A percentile compares a stretch with the other conserved stretches of the same genome.
Conservation (phyloP, 2,113 vertebrate genomes). For the Ammodytes dubius region DNA sequence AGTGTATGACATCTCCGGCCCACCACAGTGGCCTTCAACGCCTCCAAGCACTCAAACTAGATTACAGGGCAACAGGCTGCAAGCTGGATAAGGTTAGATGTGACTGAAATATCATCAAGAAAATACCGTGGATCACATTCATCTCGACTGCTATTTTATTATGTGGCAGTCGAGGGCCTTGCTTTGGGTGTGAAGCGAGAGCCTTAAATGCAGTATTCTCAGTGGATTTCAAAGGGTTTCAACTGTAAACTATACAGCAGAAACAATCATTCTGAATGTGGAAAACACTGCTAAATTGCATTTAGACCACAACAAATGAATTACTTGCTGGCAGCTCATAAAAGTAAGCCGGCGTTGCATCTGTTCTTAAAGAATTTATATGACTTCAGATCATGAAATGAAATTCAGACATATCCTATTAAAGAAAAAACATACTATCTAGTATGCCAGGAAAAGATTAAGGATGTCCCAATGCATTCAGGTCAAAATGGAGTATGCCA, state of each 20-base stretch:
- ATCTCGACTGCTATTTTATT: slow-evolving; percentile 1
- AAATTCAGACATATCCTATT: too few species aligned
- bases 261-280: background rate
- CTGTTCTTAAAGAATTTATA: background rate
- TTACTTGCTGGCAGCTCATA: background rate
- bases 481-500: too few species aligned
- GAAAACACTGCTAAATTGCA: background rate
- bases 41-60: slow-evolving; percentile 33
- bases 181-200: background rate
- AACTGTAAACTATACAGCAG: background rate
- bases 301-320: background rate
- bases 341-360: background rate
- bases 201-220: background rate
- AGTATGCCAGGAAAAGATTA: too few species aligned
- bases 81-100: slow-evolving; percentile 12
- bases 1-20: background rate
- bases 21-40: background rate
- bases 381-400: too few species aligned
- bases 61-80: slow-evolving; percentile 39
- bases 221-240: slow-evolving; percentile 1
- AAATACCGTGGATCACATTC: background rate
- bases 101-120: slow-evolving; percentile 7
- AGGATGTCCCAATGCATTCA: too few species aligned
- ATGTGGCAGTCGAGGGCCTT: background rate
- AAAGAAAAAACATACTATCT: too few species aligned